A percentile compares a stretch with the other conserved stretches of the same genome.
These are phyloP conservation scores for Siphlonurus alternatus DNA, from an alignment of 2,888 invertebrate species.

Conservation along the genomic window DNA sequence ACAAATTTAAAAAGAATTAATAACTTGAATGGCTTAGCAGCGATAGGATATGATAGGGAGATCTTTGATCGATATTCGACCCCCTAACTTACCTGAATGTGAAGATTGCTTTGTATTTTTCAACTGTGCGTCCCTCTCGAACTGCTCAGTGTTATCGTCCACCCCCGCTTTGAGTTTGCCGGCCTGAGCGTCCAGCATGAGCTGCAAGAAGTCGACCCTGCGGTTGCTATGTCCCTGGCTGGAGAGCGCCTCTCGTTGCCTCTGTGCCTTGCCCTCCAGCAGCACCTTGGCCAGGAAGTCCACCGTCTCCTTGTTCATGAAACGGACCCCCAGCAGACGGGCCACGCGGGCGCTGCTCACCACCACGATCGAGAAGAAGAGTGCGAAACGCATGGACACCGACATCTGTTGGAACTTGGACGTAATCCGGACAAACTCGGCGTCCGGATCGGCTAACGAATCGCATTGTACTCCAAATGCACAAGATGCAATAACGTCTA, in stretches of 20 bases:
- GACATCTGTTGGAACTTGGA: conserved; percentile 16
- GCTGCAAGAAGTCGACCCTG: conserved; percentile 32
- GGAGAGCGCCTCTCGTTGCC: conserved; percentile 13
- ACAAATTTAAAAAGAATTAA: too few relatives aligned
- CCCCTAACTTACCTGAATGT: neutral
- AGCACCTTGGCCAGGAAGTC: conserved; percentile 13
- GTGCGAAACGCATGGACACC: conserved; percentile 10
- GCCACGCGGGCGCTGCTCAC: conserved; percentile 15
- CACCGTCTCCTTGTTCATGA: conserved; percentile 17
- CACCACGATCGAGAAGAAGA: conserved; percentile 15
- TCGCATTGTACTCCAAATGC: conserved; percentile 38
- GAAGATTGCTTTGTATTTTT: neutral
- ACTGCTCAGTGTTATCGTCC: conserved; percentile 22
- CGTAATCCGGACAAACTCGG: conserved; percentile 29
- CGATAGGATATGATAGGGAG: too few relatives aligned
- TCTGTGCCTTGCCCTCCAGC: conserved; percentile 16
- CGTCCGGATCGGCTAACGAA: conserved; percentile 31
- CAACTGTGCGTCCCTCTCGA: neutral
- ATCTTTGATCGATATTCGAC: too few relatives aligned
- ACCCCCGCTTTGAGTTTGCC: conserved; percentile 28
- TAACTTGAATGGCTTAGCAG: too few relatives aligned
- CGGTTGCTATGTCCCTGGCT: conserved; percentile 14
- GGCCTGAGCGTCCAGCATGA: conserved; percentile 30
- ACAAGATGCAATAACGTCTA: conserved; percentile 38
- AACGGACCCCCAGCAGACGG: conserved; percentile 15